These are phyloP conservation scores for Colaptes auratus DNA, from an alignment of 2,113 vertebrate species.

Conservation along the genomic window DNA sequence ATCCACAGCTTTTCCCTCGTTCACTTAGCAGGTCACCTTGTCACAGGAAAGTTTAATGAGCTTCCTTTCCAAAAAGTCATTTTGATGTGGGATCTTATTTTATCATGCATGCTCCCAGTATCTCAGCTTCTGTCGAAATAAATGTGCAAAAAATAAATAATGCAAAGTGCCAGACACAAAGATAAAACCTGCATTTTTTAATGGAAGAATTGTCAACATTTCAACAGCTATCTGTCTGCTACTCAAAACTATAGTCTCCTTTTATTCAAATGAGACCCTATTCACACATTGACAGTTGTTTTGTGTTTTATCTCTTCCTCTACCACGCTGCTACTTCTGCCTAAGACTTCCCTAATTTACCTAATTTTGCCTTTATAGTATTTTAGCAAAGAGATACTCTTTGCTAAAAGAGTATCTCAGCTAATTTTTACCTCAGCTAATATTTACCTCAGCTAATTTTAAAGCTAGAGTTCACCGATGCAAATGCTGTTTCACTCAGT, in stretches of 20 bases:
- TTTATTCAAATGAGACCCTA: not conserved
- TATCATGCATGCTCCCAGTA: not conserved
- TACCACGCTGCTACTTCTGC: not conserved
- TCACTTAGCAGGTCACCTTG: too few relatives aligned
- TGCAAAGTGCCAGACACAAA: not conserved
- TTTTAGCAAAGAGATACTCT: not conserved
- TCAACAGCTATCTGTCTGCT: constrained; percentile 5
- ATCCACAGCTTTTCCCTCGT: too few relatives aligned
- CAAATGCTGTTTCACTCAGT: not conserved
- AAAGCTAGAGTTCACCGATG: not conserved
- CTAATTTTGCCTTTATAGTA: not conserved
- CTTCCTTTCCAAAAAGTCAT: constrained; percentile 20
- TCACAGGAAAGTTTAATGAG: not conserved
- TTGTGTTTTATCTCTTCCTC: not conserved
- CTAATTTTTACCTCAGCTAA: too few relatives aligned
- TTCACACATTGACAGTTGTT: not conserved
- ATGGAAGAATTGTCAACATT: constrained; percentile 19
- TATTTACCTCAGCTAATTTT: not conserved
- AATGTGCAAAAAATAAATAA: not conserved
- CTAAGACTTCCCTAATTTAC: not conserved
- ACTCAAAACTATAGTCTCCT: not conserved
- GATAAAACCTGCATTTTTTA: not conserved
- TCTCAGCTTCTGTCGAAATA: constrained; percentile 44
- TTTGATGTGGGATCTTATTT: not conserved
- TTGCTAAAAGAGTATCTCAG: too few relatives aligned